A percentile compares a stretch with the other conserved stretches of the same genome.
These are phyloP conservation scores for Drosophila virilis DNA, from an alignment of 1,140 invertebrate genomes.

Conservation along the genomic window DNA sequence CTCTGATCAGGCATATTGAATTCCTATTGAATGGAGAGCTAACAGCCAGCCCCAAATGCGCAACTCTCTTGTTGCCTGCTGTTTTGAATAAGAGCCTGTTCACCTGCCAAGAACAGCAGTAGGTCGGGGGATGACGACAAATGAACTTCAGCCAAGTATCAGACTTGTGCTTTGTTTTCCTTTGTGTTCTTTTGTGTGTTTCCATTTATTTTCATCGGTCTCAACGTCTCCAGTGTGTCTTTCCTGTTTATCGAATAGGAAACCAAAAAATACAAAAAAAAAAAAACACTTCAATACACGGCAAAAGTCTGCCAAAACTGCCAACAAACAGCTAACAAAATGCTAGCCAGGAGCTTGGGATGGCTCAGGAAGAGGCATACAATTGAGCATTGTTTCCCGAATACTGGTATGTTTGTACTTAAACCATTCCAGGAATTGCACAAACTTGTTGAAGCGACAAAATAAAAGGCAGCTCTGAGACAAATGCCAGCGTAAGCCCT, in stretches of 20 bases:
- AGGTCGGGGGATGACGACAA: neutral
- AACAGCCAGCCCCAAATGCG: conserved; percentile 8
- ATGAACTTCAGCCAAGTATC: conserved; percentile 16
- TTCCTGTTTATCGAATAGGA: conserved; percentile 2
- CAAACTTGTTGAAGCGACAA: neutral
- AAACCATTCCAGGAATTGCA: conserved; percentile 2
- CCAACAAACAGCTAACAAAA: conserved; percentile 21
- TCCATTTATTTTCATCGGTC: conserved; percentile 8
- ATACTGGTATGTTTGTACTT: neutral
- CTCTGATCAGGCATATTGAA: conserved; percentile 45
- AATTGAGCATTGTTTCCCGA: conserved; percentile 6
- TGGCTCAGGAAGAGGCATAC: neutral
- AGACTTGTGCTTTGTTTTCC: conserved; percentile 28
- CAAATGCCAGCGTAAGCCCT: neutral
- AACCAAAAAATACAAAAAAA: conserved; percentile 21
- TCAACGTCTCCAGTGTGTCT: neutral
- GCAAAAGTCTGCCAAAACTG: conserved; percentile 21
- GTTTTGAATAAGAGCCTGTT: neutral
- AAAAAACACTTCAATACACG: conserved; percentile 27
- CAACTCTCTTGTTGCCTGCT: neutral
- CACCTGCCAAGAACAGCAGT: conserved; percentile 28
- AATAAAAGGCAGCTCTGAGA: neutral
- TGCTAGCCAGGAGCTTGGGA: neutral
- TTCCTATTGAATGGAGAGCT: conserved; percentile 69
- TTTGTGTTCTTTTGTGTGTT: conserved; percentile 29